Percentiles rank a stretch among this genome's conserved stretches.
Evolutionary conservation across 1,140 invertebrate genomes (phyloP).

Genomic region (Sycophaga agraensis): DNA sequence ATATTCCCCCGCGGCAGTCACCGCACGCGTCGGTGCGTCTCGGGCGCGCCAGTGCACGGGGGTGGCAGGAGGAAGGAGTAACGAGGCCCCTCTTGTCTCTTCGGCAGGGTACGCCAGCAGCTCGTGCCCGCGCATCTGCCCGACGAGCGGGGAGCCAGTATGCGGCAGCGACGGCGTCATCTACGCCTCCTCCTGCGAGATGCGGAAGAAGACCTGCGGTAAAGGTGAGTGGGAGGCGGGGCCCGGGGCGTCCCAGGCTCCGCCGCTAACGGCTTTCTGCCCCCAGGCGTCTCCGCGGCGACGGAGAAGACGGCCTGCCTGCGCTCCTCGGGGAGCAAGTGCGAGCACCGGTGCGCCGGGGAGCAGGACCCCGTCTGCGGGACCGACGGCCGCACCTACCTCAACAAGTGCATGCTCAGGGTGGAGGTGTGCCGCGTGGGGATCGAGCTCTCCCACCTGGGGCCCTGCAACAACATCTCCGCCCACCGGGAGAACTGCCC

Average conservation of each 20-base stretch:
- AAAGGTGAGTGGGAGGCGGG: conserved; percentile 63
- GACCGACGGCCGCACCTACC: conserved; percentile 84
- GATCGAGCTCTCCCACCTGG: conserved; percentile 75
- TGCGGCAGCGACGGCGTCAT: conserved; percentile 85
- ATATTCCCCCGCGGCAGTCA: too few relatives aligned
- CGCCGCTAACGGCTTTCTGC: too few relatives aligned
- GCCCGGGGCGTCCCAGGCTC: too few relatives aligned
- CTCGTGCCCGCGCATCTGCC: conserved; percentile 77
- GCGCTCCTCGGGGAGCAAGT: conserved; percentile 74
- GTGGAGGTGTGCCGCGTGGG: conserved; percentile 79
- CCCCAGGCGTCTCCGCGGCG: conserved; percentile 61
- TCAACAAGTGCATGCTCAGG: conserved; percentile 87
- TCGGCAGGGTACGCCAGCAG: conserved; percentile 58
- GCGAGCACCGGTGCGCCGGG: conserved; percentile 73
- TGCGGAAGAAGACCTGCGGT: conserved; percentile 89
- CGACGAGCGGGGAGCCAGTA: conserved; percentile 77
- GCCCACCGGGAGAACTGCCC: conserved; percentile 86
- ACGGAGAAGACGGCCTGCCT: conserved; percentile 66
- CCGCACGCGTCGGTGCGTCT: too few relatives aligned
- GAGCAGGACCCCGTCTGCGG: conserved; percentile 88
- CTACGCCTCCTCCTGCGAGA: conserved; percentile 87
- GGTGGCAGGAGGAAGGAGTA: too few relatives aligned
- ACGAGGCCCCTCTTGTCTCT: background rate
- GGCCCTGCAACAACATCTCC: conserved; percentile 85
- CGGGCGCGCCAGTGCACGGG: too few relatives aligned